Conservation (phyloP, 1,140 invertebrate genomes). For the Penaeus indicus region DNA sequence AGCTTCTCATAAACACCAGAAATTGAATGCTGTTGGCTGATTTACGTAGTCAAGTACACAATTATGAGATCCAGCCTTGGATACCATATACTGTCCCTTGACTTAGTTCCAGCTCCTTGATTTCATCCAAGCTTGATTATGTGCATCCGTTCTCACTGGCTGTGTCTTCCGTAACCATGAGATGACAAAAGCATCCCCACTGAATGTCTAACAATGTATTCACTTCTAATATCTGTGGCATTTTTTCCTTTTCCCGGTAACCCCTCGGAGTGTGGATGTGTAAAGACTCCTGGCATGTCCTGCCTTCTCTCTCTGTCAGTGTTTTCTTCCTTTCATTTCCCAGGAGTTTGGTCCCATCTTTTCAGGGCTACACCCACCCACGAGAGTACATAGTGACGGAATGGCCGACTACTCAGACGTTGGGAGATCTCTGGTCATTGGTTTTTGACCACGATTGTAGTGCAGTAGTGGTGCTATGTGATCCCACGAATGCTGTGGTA, state of each 20-base stretch:
- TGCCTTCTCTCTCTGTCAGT: neutral
- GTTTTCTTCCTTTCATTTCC: slow-evolving; percentile 66
- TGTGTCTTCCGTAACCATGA: no score
- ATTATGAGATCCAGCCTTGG: no score
- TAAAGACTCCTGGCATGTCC: neutral
- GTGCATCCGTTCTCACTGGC: no score
- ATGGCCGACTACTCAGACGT: slow-evolving; percentile 93
- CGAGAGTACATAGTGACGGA: slow-evolving; percentile 97
- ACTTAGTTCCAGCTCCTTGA: no score
- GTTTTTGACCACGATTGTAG: slow-evolving; percentile 99
- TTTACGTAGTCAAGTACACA: no score
- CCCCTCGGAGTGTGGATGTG: neutral
- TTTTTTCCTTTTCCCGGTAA: neutral
- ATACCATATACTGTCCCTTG: no score
- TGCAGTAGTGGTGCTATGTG: slow-evolving; percentile 92
- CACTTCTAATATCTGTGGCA: no score
- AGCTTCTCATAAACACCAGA: no score
- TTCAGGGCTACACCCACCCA: slow-evolving; percentile 95
- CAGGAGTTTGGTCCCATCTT: slow-evolving; percentile 68
- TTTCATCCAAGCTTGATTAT: no score
- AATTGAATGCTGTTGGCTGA: no score
- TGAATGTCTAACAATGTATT: no score
- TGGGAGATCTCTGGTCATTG: slow-evolving; percentile 96
- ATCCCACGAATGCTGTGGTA: slow-evolving; percentile 82
- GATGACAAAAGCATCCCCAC: no score